These are phyloP conservation scores for Balearica regulorum DNA, from an alignment of 2,797 vertebrate genomes.

Conservation along the genomic window DNA sequence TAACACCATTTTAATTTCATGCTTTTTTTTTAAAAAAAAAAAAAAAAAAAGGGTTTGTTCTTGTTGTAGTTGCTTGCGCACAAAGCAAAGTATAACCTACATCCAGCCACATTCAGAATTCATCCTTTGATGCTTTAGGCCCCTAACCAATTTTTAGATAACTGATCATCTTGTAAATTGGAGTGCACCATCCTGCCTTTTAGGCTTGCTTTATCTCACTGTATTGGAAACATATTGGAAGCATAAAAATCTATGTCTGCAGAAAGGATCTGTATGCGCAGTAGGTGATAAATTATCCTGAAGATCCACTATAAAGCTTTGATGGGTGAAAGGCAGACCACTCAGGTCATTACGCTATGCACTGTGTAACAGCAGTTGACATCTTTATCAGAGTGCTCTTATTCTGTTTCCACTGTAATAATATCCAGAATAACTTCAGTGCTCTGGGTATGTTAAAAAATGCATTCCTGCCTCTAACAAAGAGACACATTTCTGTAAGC, in stretches of 20 bases:
- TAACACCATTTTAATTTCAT: not conserved
- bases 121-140: not conserved
- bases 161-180: not conserved
- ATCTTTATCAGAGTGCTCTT: conserved; percentile 21
- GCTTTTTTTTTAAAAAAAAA: not conserved
- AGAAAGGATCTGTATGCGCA: not conserved
- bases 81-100: not conserved
- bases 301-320: conserved; percentile 23
- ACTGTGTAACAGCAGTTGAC: not conserved
- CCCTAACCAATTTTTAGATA: not conserved
- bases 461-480: not conserved
- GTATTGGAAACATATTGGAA: conserved; percentile 11
- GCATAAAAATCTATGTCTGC: conserved; percentile 15
- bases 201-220: not conserved
- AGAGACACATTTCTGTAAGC: not conserved
- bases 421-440: not conserved
- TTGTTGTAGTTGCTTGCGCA: not conserved
- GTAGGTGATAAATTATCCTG: conserved; percentile 29
- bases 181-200: not conserved
- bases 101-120: not conserved
- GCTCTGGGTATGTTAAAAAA: not conserved
- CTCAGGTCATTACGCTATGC: not conserved
- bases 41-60: not conserved
- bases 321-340: conserved; percentile 29
- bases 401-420: not conserved